Evolutionary conservation across 2,888 invertebrate species (phyloP).

Genomic region (Epicampocera succincta): DNA sequence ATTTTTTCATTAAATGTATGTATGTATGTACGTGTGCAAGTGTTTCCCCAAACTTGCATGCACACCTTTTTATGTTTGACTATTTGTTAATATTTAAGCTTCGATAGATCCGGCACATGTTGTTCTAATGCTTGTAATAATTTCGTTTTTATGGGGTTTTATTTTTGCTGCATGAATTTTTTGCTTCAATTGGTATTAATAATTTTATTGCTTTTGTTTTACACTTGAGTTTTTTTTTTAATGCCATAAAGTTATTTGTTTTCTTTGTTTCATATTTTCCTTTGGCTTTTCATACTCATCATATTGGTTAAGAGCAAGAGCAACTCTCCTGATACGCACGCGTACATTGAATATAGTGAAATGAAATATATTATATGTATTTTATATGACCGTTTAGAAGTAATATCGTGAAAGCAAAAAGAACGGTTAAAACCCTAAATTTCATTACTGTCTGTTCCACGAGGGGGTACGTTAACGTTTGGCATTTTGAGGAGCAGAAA

Average conservation of each 20-base stretch:
- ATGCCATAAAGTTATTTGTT: not conserved
- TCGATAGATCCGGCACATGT: conserved; percentile 39
- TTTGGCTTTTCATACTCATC: not conserved
- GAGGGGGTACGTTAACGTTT: no score
- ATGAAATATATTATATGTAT: no score
- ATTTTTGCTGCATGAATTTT: conserved; percentile 3
- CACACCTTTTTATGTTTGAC: conserved; percentile 11
- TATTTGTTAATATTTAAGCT: conserved; percentile 39
- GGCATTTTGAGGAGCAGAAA: no score
- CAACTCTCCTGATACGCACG: no score
- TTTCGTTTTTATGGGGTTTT: conserved; percentile 6
- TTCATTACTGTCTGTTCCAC: no score
- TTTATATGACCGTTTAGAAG: no score
- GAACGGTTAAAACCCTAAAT: no score
- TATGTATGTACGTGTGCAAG: not conserved
- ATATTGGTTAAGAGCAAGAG: conserved; percentile 5
- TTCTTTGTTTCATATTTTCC: not conserved
- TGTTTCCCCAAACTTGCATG: not conserved
- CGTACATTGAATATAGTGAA: no score
- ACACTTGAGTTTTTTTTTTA: conserved; percentile 17
- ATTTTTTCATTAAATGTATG: no score
- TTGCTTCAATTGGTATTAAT: conserved; percentile 3
- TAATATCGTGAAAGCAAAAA: no score
- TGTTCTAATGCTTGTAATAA: conserved; percentile 12
- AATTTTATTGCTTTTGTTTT: conserved; percentile 30